Evolutionary conservation across 1,140 invertebrate genomes (phyloP).

Genomic region (Nebria ingens): DNA sequence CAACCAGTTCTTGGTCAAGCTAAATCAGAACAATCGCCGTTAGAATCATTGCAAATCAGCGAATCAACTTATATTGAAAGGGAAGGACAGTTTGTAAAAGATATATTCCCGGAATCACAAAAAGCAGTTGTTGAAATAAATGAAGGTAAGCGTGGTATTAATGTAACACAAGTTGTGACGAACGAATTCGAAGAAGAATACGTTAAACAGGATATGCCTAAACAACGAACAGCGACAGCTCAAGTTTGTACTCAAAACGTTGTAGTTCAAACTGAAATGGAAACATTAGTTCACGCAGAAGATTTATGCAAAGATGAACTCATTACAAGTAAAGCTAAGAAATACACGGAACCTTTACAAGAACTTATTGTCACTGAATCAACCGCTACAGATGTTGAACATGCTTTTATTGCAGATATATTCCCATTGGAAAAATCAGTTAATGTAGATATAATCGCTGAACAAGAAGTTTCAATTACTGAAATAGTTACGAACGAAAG

Average conservation of each 20-base stretch:
- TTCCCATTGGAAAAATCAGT: constrained; percentile 32
- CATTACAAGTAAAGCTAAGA: constrained; percentile 37
- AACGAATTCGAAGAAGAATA: constrained; percentile 44
- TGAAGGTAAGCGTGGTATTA: constrained; percentile 36
- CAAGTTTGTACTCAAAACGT: constrained; percentile 38
- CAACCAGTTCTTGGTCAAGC: constrained; percentile 34
- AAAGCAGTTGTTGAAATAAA: constrained; percentile 38
- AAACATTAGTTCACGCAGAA: constrained; percentile 36
- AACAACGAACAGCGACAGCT: constrained; percentile 33
- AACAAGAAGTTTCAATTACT: constrained; percentile 36
- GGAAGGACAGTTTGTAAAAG: constrained; percentile 38
- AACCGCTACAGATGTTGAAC: constrained; percentile 41
- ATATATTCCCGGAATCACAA: constrained; percentile 38
- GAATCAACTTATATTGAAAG: constrained; percentile 44
- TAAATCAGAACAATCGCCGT: constrained; percentile 33
- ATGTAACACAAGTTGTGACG: constrained; percentile 40
- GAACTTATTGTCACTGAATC: constrained; percentile 46
- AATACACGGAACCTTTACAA: constrained; percentile 39
- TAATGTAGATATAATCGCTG: constrained; percentile 33
- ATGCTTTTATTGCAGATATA: constrained; percentile 30
- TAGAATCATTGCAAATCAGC: constrained; percentile 41
- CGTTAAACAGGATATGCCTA: constrained; percentile 28
- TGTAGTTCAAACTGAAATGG: constrained; percentile 40
- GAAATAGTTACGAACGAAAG: constrained; percentile 34
- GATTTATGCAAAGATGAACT: constrained; percentile 33